Conservation (phyloP, 2,113 vertebrate species). For the Corvus hawaiiensis region DNA sequence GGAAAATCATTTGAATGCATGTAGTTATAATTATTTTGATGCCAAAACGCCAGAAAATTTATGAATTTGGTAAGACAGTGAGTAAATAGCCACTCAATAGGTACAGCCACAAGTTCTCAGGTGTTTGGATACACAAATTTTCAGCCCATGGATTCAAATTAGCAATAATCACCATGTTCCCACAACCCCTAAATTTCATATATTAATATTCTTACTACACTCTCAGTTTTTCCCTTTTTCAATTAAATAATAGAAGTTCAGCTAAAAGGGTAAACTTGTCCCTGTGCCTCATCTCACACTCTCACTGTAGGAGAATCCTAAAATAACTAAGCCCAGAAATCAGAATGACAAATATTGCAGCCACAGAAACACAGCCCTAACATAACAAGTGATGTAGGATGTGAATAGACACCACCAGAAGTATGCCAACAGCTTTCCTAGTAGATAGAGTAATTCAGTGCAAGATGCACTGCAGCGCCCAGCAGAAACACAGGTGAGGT, state of each 20-base stretch:
- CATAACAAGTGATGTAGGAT: neutral
- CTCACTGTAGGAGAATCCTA: neutral
- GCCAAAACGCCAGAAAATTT: neutral
- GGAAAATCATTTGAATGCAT: neutral
- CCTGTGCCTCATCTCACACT: neutral
- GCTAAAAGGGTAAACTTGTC: neutral
- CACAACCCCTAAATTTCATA: neutral
- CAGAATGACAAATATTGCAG: neutral
- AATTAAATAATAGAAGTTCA: neutral
- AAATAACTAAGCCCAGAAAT: neutral
- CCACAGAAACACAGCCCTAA: neutral
- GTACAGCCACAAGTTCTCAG: neutral
- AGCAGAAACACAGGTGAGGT: neutral
- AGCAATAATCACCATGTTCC: neutral
- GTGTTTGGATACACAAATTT: neutral
- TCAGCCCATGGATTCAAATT: neutral
- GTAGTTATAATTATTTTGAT: neutral
- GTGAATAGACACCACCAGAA: neutral
- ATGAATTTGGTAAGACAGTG: neutral
- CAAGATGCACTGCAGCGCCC: neutral
- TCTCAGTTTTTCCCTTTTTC: neutral
- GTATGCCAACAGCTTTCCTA: neutral
- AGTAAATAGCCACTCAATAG: neutral
- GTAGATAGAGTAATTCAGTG: neutral
- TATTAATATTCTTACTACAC: neutral